Evolutionary conservation across 2,888 invertebrate species (phyloP).

Genomic region (Halictus ligatus): DNA sequence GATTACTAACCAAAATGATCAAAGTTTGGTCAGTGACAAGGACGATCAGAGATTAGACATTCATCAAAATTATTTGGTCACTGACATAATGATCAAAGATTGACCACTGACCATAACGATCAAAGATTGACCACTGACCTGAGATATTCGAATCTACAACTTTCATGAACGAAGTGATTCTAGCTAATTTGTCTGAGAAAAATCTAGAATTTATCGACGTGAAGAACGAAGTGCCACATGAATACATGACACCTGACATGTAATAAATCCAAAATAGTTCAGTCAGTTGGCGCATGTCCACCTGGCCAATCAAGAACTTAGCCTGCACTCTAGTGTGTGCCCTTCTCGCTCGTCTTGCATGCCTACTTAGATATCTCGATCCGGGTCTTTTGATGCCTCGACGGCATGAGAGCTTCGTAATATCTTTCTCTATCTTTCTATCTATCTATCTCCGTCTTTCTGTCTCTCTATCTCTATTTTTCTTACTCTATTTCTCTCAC

Average conservation of each 20-base stretch:
- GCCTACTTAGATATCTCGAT: slow-evolving; percentile 75
- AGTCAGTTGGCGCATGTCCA: slow-evolving; percentile 83
- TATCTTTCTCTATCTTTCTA: slow-evolving; percentile 37
- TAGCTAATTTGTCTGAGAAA: neutral
- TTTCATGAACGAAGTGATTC: neutral
- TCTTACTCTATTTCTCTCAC: slow-evolving; percentile 31
- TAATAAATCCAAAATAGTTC: slow-evolving; percentile 64
- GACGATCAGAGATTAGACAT: neutral
- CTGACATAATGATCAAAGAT: neutral
- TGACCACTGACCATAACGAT: neutral
- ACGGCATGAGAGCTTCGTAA: slow-evolving; percentile 70
- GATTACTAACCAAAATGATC: neutral
- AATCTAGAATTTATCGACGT: slow-evolving; percentile 38
- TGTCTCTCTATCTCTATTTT: slow-evolving; percentile 26
- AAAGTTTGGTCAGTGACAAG: neutral
- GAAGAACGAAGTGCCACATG: slow-evolving; percentile 75
- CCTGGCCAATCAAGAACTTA: slow-evolving; percentile 79
- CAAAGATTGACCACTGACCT: neutral
- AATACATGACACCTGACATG: slow-evolving; percentile 68
- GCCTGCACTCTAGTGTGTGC: slow-evolving; percentile 83
- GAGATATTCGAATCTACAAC: neutral
- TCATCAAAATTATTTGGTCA: neutral
- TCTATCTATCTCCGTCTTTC: slow-evolving; percentile 12
- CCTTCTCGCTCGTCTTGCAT: slow-evolving; percentile 79
- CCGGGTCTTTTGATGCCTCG: slow-evolving; percentile 64